Conservation (phyloP, 1,140 invertebrate genomes). For the Brachionus asplanchnoidis region DNA sequence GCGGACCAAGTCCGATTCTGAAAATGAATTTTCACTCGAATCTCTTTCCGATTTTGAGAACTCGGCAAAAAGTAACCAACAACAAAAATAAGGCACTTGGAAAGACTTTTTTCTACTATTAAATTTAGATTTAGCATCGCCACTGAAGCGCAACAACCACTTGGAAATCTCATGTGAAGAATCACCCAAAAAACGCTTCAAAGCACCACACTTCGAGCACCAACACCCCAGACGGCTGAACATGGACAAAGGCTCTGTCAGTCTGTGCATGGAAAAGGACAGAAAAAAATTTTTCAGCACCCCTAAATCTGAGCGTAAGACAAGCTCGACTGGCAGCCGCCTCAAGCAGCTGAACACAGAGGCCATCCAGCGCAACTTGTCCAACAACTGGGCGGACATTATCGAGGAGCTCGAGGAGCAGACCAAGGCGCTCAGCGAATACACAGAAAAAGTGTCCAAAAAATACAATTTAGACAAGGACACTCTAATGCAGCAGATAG, state of each 20-base stretch:
- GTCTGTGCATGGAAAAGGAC: slow-evolving; percentile 7
- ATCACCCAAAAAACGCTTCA: slow-evolving; percentile 27
- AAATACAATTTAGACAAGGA: slow-evolving; percentile 29
- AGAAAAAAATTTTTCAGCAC: slow-evolving; percentile 28
- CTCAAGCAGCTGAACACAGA: background rate
- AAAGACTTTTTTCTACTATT: background rate
- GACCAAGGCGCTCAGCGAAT: background rate
- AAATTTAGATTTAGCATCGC: background rate
- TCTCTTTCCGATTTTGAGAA: slow-evolving; percentile 2
- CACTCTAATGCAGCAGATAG: slow-evolving; percentile 37
- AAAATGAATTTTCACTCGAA: background rate
- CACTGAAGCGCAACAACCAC: slow-evolving; percentile 21
- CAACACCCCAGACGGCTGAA: background rate
- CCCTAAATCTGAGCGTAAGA: slow-evolving; percentile 26
- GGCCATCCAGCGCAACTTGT: slow-evolving; percentile 33
- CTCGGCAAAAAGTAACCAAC: background rate
- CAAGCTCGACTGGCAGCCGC: background rate
- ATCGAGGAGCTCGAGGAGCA: slow-evolving; percentile 39
- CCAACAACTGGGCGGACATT: slow-evolving; percentile 38
- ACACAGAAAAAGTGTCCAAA: slow-evolving; percentile 9
- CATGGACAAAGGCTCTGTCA: background rate
- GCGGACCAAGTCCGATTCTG: slow-evolving; percentile 7
- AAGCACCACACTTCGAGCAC: background rate
- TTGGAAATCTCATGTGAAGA: background rate
- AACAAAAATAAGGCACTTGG: background rate